Evolutionary conservation across 1,140 invertebrate genomes (phyloP).

Genomic region (Platorchestia sp.): DNA sequence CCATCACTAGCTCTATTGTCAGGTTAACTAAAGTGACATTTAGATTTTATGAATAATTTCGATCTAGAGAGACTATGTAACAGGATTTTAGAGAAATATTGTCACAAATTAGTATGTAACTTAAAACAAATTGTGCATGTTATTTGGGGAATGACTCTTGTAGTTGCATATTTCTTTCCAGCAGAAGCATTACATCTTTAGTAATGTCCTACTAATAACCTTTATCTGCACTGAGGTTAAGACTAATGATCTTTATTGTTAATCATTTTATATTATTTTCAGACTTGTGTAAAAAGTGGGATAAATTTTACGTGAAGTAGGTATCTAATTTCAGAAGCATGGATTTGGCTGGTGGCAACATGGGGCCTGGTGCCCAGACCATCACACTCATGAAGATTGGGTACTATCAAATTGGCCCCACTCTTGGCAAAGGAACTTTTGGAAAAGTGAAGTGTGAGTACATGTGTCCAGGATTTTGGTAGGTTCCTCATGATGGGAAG

Average conservation of each 20-base stretch:
- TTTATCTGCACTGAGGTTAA: not conserved
- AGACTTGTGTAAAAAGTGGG: not conserved
- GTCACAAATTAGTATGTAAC: too few relatives aligned
- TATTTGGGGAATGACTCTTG: too few relatives aligned
- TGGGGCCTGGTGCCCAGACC: conserved; percentile 64
- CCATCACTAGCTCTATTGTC: too few relatives aligned
- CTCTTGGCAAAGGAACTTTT: conserved; percentile 92
- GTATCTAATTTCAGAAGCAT: not conserved
- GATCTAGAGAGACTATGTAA: too few relatives aligned
- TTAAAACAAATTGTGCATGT: too few relatives aligned
- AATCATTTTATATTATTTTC: not conserved
- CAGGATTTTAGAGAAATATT: too few relatives aligned
- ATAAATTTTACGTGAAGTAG: not conserved
- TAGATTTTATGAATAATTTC: too few relatives aligned
- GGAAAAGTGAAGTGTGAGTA: conserved; percentile 91
- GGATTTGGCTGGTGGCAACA: not conserved
- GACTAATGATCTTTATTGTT: not conserved
- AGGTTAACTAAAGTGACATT: too few relatives aligned
- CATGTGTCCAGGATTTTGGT: not conserved
- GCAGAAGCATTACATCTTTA: too few relatives aligned
- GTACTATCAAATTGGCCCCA: conserved; percentile 90
- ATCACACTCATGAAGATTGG: conserved; percentile 89
- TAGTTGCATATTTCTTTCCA: too few relatives aligned
- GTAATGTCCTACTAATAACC: not conserved
- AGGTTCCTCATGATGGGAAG: not conserved